Base-by-base conservation (phyloP, 2,888 invertebrate species). In the Stenolophus ochropezus region DNA sequence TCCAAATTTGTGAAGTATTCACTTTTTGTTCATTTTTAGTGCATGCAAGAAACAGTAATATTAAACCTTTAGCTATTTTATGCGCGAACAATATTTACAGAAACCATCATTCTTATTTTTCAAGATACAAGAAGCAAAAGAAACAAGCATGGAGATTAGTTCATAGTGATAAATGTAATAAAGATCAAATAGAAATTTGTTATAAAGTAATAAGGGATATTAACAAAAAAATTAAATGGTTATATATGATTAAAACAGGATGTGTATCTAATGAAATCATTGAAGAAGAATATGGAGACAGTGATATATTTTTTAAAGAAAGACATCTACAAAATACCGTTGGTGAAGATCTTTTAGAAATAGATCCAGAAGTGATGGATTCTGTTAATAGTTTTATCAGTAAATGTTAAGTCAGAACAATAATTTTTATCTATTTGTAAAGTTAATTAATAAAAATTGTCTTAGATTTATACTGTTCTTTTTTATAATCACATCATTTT, bases 161-260 rank as follows among this genome's bases (percentile, higher is more conserved):
- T 6, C 86, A 88, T 82, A 85, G 84, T n/a, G 86, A 88, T 77
- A 78, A 71, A 33, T 84, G 79, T 58, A 73, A 83, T 14, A 82
- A 82, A 18, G 83, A 83, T 4, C 76, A 83, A 11, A 84, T 87
- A 75, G 83, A 85, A 11, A 82, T 85, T 81, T 87, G 87, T 73
- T 88, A 89, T 82, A 84, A 84, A 11, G 85, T 86, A 3, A 83
- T 89, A 20, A 84, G 86, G 77, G 87, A 89, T 85, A 82, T 88
- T 33, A 88, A 89, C 81, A 87, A 86, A 82, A 89, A 89, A 84
- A 83, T 84, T 16, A 87, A 87, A 83, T 86, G 87, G 84, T 83
- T 89, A 81, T 83, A 87, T 23, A 86, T 87, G 83, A 86, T 89
- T 75, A 87, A 88, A 82, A 84, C 86, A 47, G 87, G 87, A 58